These are phyloP conservation scores for Ridgeia piscesae DNA, from an alignment of 1,140 invertebrate genomes.

Conservation along the genomic window DNA sequence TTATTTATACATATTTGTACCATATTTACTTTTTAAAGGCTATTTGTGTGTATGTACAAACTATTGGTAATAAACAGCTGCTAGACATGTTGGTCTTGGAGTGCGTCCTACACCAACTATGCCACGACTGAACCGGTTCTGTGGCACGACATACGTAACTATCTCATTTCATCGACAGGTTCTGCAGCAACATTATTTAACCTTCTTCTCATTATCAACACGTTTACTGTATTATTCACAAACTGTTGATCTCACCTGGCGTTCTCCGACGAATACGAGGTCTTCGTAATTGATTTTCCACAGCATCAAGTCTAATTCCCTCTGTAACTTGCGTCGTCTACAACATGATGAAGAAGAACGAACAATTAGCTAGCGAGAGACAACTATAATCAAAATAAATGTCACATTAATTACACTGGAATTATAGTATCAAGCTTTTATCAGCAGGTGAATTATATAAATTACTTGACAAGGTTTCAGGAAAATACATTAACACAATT, in stretches of 20 bases:
- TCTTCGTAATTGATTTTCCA: conserved; percentile 81
- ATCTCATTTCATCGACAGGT: neutral
- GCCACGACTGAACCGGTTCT: neutral
- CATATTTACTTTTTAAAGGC: too few relatives aligned
- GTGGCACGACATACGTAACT: neutral
- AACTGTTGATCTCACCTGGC: neutral
- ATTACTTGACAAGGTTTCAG: neutral
- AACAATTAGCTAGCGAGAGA: neutral
- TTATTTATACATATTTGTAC: too few relatives aligned
- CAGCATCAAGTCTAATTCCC: conserved; percentile 87
- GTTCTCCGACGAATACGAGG: conserved; percentile 30
- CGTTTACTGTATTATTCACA: too few relatives aligned
- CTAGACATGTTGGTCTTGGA: too few relatives aligned
- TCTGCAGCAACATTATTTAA: neutral
- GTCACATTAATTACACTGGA: neutral
- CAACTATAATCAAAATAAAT: neutral
- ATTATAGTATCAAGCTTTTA: neutral
- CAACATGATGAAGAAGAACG: neutral
- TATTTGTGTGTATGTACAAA: too few relatives aligned
- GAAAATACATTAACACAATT: neutral
- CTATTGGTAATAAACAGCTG: too few relatives aligned
- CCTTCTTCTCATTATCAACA: too few relatives aligned
- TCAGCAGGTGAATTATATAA: neutral
- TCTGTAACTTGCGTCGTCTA: conserved; percentile 79
- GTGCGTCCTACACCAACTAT: too few relatives aligned